A percentile compares a stretch with the other conserved stretches of the same genome.
These are phyloP conservation scores for Pogona vitticeps DNA, from an alignment of 2,113 vertebrate species.

Conservation along the genomic window DNA sequence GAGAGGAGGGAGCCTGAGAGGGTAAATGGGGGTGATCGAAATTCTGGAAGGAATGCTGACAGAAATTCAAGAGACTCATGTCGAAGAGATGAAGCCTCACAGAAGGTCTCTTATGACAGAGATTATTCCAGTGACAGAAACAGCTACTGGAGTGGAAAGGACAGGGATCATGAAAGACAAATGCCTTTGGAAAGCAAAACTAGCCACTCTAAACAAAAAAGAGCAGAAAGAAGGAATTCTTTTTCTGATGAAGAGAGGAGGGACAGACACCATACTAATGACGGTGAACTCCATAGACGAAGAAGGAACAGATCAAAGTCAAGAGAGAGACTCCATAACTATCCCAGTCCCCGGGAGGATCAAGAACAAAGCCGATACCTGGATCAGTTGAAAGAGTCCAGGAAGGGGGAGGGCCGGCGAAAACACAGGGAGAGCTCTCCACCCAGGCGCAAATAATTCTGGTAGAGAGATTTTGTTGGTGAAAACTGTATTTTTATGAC, in stretches of 20 bases:
- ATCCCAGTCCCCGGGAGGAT: constrained; percentile 60
- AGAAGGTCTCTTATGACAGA: constrained; percentile 53
- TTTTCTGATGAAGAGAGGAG: constrained; percentile 73
- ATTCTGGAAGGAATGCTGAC: constrained; percentile 68
- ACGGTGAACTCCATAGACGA: constrained; percentile 65
- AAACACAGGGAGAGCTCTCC: constrained; percentile 73
- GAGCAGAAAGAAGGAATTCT: constrained; percentile 71
- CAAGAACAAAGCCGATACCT: constrained; percentile 60
- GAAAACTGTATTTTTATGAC: constrained; percentile 61
- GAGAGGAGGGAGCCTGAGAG: constrained; percentile 64
- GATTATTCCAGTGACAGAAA: constrained; percentile 64
- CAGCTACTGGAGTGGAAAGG: constrained; percentile 53
- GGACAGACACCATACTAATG: constrained; percentile 67
- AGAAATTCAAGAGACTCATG: constrained; percentile 54
- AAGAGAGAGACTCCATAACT: constrained; percentile 66
- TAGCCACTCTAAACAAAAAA: constrained; percentile 66
- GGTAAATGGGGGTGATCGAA: constrained; percentile 69
- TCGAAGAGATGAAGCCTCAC: constrained; percentile 63
- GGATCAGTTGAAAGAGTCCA: constrained; percentile 74
- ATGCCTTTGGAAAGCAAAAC: constrained; percentile 65
- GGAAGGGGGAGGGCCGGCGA: constrained; percentile 63
- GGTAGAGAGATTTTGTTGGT: not conserved
- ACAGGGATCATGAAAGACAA: constrained; percentile 65
- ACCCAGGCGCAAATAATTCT: constrained; percentile 71
- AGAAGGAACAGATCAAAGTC: constrained; percentile 78